A percentile compares a stretch with the other conserved stretches of the same genome.
Conservation (phyloP, 2,888 invertebrate genomes). For the Pseudolycoriella hygida region DNA sequence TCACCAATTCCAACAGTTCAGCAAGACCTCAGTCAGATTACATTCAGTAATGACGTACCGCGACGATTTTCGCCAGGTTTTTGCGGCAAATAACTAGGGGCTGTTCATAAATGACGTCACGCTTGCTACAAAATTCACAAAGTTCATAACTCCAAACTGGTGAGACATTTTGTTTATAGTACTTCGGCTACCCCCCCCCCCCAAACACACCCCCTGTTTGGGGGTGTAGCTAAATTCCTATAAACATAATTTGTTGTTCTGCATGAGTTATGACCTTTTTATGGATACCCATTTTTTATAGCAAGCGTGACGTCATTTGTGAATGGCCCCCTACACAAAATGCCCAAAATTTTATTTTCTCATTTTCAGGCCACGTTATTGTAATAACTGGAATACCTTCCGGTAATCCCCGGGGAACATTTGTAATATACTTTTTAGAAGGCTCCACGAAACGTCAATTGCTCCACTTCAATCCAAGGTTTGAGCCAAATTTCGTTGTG, state of each 20-base stretch:
- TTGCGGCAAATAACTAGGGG: background rate
- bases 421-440: constrained; percentile 24
- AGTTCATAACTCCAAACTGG: too few relatives aligned
- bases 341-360: too few relatives aligned
- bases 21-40: constrained; percentile 16
- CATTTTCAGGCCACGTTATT: constrained; percentile 20
- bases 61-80: constrained; percentile 22
- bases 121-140: background rate
- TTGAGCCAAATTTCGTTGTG: constrained; percentile 20
- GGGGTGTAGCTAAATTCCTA: too few relatives aligned
- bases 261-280: too few relatives aligned
- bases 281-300: too few relatives aligned
- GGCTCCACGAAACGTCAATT: constrained; percentile 24
- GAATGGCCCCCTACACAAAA: too few relatives aligned
- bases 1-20: constrained; percentile 28
- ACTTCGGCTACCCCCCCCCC: too few relatives aligned
- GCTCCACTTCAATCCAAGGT: constrained; percentile 25
- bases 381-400: constrained; percentile 25
- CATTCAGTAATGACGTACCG: constrained; percentile 26
- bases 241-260: too few relatives aligned
- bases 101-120: too few relatives aligned
- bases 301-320: too few relatives aligned
- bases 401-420: constrained; percentile 24
- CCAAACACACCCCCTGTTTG: too few relatives aligned
- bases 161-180: too few relatives aligned